A percentile compares a stretch with the other conserved stretches of the same genome.
These are phyloP conservation scores for Athene cunicularia DNA, from an alignment of 2,113 vertebrate species.

Conservation along the genomic window DNA sequence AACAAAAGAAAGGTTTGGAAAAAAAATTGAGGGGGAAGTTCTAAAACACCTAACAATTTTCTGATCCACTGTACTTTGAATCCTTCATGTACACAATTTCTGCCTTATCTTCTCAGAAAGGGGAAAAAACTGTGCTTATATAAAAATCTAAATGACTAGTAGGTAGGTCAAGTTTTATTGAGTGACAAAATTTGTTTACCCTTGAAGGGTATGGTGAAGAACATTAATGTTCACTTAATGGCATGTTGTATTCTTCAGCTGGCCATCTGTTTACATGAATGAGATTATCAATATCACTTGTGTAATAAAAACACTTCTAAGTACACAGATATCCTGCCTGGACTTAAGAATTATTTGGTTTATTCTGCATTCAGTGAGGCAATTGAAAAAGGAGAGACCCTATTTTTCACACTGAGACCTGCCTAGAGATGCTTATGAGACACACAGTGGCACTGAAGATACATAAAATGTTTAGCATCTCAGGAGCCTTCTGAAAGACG, in stretches of 20 bases:
- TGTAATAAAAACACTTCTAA: not conserved
- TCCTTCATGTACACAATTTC: not conserved
- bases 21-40: accelerated
- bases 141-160: not conserved
- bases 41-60: not conserved
- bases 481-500: not conserved
- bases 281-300: not conserved
- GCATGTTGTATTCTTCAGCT: not conserved
- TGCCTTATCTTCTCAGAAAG: not conserved
- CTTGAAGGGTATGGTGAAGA: not conserved
- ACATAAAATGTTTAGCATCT: not conserved
- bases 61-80: not conserved
- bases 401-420: not conserved
- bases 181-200: not conserved
- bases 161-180: not conserved
- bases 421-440: not conserved
- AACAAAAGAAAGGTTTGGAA: not conserved
- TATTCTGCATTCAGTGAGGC: not conserved
- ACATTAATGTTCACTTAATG: not conserved
- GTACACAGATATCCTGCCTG: not conserved
- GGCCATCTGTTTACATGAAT: not conserved
- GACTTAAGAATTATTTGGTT: not conserved
- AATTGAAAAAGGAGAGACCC: not conserved
- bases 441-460: not conserved
- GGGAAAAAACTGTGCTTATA: not conserved